phyloP scores from a whole-genome alignment of 1,140 invertebrate species.

The Proctacanthus coquilletti region DNA sequence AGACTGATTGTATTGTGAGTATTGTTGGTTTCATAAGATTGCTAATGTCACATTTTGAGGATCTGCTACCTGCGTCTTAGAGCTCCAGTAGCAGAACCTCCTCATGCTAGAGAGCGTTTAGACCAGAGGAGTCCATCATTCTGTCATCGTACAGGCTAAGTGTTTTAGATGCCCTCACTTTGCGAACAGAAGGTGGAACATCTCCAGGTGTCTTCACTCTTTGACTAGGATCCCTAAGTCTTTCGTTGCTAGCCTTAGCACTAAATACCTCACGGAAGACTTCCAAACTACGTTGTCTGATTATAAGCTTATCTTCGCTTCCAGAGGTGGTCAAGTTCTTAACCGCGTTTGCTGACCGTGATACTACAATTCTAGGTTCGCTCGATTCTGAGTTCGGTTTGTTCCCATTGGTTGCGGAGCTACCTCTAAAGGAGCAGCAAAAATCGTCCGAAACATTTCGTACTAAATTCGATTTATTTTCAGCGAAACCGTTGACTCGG shows the following conservation, averaged over 20 bases:
- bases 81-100: slow-evolving; percentile 26
- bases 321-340: slow-evolving; percentile 1
- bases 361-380: slow-evolving; percentile 3
- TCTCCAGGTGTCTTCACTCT: slow-evolving; percentile 70
- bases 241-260: slow-evolving; percentile 35
- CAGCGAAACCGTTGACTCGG: slow-evolving; percentile 1
- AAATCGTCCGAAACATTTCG: slow-evolving; percentile 6
- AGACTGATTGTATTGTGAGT: too few species aligned
- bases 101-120: slow-evolving; percentile 30
- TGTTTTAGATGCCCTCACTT: slow-evolving; percentile 42
- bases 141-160: slow-evolving; percentile 75
- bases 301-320: neutral
- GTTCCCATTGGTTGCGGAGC: neutral
- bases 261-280: slow-evolving; percentile 52
- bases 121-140: slow-evolving; percentile 52
- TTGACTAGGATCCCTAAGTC: slow-evolving; percentile 52
- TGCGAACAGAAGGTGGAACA: slow-evolving; percentile 55
- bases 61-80: too few species aligned
- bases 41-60: too few species aligned
- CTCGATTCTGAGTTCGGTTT: neutral
- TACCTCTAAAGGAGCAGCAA: too few species aligned
- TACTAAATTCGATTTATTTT: slow-evolving; percentile 7
- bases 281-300: slow-evolving; percentile 43
- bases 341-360: slow-evolving; percentile 13
- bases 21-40: too few species aligned